These are phyloP conservation scores for Rotaria sp. DNA, from an alignment of 2,888 invertebrate genomes.

Conservation along the genomic window DNA sequence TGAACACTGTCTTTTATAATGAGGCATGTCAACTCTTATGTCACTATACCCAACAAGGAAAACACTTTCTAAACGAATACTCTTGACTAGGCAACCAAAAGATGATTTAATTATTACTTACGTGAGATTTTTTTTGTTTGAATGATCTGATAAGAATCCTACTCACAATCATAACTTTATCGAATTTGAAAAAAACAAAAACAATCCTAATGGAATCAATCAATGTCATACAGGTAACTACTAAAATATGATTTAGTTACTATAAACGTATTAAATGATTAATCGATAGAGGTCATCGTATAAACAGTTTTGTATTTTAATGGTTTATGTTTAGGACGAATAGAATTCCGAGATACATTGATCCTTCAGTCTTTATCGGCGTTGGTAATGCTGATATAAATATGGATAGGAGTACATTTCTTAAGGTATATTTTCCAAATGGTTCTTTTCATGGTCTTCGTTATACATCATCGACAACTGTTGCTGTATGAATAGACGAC, in stretches of 20 bases:
- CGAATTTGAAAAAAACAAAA: background rate
- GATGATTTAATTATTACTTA: background rate
- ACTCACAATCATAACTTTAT: background rate
- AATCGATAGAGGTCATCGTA: background rate
- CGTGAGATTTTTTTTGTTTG: background rate
- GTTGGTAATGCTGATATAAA: background rate
- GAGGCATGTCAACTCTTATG: too few species aligned
- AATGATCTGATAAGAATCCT: background rate
- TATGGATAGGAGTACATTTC: background rate
- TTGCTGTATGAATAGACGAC: background rate
- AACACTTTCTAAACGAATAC: too few species aligned
- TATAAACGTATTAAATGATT: background rate
- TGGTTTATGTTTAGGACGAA: background rate
- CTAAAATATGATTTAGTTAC: too few species aligned
- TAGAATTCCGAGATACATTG: background rate
- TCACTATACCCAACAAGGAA: too few species aligned
- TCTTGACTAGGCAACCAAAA: background rate
- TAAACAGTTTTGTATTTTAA: background rate
- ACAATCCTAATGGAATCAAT: background rate
- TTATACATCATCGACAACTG: constrained; percentile 22
- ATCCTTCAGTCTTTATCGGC: background rate
- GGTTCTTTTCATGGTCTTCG: constrained; percentile 26
- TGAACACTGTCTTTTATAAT: too few species aligned
- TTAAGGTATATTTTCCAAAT: constrained; percentile 19
- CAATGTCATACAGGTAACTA: too few species aligned